Evolutionary conservation across 2,888 invertebrate species (phyloP), one percentile per base, ranked within the genome.

Genomic region (Copidosoma aretas): DNA sequence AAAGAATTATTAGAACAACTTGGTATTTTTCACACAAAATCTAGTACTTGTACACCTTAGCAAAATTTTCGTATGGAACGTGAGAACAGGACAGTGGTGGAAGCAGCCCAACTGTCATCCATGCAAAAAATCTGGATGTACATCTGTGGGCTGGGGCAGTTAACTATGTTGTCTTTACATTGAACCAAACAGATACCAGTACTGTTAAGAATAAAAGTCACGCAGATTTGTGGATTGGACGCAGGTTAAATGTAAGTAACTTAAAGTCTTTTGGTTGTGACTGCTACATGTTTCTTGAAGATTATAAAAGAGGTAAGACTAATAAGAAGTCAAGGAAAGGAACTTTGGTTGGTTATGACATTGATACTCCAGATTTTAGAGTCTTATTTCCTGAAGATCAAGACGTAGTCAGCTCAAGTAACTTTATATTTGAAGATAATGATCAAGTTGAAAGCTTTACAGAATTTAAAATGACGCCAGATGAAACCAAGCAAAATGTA

Each of bases 41-140:
- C 75, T 59, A 72, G 62, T 62, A 67, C 75, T 0, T 77, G 80
- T 59, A 76, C 78, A 43, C 78, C 78, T 21, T 73, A 79, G 73
- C 76, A 79, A 71, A 80, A 79, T 70, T 77, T 77, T 24, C 56
- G 77, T 64, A 76, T 78, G 56, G 78, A 80, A 70, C 65, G 78
- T 52, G 77, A 79, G 73, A 78, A 78, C 75, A 67, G 78, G 41
- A 79, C 77, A n/a, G 67, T 79, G 32, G 75, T 76, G n/a, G 78
- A 79, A 68, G 72, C 77, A 62, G 77, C 77, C 17, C 73, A 77
- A 57, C 71, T 78, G n/a, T 72, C 59, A 19, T 76, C 39, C 63
- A 63, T 25, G 58, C 56, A 1, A 32, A 56, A 58, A 39, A 57
- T 43, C 22, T 69, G 19, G 32, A 60, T 19, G 52, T 51, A 17